Percentiles rank a stretch among this genome's conserved stretches.
phyloP scores from a whole-genome alignment of 2,797 vertebrate genomes.

The Xiphorhynchus erythropygius region DNA sequence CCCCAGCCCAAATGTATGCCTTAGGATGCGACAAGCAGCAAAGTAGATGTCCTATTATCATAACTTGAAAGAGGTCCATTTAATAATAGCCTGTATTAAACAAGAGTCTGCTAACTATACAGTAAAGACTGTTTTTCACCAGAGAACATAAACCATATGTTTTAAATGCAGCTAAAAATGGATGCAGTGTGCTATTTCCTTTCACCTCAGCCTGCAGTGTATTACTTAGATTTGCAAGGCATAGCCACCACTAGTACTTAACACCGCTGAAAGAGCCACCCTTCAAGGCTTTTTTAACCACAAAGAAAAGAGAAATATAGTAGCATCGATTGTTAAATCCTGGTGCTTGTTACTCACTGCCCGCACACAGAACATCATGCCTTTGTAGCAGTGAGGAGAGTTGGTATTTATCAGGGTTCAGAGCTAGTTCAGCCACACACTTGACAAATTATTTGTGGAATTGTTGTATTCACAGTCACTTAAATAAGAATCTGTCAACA shows the following conservation, averaged over 20 bases:
- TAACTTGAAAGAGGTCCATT: constrained; percentile 53
- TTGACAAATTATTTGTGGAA: constrained; percentile 99
- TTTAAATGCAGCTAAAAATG: constrained; percentile 26
- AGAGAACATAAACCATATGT: constrained; percentile 11
- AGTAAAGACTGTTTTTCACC: constrained; percentile 25
- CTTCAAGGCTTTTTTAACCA: constrained; percentile 71
- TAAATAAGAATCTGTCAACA: constrained; percentile 99
- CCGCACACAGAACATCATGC: constrained; percentile 71
- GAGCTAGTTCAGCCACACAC: constrained; percentile 94
- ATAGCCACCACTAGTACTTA: constrained; percentile 22
- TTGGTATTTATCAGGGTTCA: constrained; percentile 90
- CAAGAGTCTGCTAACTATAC: constrained; percentile 56
- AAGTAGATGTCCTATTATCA: constrained; percentile 37
- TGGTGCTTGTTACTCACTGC: constrained; percentile 70
- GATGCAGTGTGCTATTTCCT: constrained; percentile 19
- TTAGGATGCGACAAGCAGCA: neutral
- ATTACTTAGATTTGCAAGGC: constrained; percentile 21
- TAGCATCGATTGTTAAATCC: constrained; percentile 78
- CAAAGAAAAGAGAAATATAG: constrained; percentile 78
- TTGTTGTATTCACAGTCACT: constrained; percentile 99
- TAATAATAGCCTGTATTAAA: constrained; percentile 65
- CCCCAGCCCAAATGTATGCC: neutral
- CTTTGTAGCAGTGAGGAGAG: constrained; percentile 78
- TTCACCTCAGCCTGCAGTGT: neutral
- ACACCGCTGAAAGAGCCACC: constrained; percentile 35